Conservation (phyloP, 2,797 vertebrate genomes). For the Squalus acanthias region DNA sequence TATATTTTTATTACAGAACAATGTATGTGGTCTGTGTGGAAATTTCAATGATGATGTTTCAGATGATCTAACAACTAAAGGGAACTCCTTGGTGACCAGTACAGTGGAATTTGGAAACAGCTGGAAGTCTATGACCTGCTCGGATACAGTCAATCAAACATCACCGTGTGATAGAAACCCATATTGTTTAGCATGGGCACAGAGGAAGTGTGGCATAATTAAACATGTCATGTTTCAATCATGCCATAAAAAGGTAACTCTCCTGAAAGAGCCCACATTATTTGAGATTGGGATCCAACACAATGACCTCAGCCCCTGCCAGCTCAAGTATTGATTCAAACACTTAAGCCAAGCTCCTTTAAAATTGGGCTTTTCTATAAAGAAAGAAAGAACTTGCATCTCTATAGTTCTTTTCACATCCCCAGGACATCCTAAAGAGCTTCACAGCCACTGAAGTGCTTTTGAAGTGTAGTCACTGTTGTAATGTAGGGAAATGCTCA, state of each 20-base stretch:
- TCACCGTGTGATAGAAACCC: constrained; percentile 71
- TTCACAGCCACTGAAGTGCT: neutral
- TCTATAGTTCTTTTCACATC: neutral
- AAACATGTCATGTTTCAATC: constrained; percentile 58
- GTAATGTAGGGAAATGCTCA: neutral
- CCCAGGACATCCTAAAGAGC: neutral
- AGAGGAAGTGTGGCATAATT: constrained; percentile 68
- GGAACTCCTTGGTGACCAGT: constrained; percentile 45
- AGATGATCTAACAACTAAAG: constrained; percentile 58
- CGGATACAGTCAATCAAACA: constrained; percentile 59
- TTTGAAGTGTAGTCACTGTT: neutral
- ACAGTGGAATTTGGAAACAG: constrained; percentile 30
- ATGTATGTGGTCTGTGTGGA: constrained; percentile 63
- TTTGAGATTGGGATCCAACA: neutral
- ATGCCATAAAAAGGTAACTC: constrained; percentile 66
- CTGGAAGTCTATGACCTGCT: constrained; percentile 51
- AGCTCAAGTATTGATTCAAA: neutral
- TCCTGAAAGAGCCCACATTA: too few species aligned
- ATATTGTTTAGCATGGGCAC: constrained; percentile 71
- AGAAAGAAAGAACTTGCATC: neutral
- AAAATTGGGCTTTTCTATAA: neutral
- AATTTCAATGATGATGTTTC: constrained; percentile 62
- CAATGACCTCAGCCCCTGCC: neutral
- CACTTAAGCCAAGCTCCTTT: neutral
- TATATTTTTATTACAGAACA: constrained; percentile 46